A percentile compares a stretch with the other conserved stretches of the same genome.
Evolutionary conservation across 1,140 invertebrate species (phyloP).

Genomic region (Drosophila yakuba): DNA sequence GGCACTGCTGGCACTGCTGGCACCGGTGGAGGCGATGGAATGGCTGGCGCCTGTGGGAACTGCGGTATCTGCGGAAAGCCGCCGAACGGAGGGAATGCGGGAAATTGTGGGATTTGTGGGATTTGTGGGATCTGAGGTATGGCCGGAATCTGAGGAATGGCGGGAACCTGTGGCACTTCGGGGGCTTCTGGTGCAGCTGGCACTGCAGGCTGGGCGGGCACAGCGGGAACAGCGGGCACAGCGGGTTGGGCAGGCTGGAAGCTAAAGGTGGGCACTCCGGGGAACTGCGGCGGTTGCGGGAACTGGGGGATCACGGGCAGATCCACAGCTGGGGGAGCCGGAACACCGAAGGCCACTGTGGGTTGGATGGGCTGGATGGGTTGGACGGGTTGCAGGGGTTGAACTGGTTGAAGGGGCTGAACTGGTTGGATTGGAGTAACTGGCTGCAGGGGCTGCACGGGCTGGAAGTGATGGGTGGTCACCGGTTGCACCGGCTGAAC

Average conservation of each 20-base stretch:
- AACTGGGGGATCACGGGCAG: constrained; percentile 17
- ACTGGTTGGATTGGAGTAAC: constrained; percentile 32
- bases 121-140: constrained; percentile 34
- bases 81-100: constrained; percentile 42
- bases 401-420: constrained; percentile 26
- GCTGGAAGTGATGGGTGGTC: constrained; percentile 18
- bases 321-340: constrained; percentile 21
- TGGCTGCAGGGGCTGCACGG: constrained; percentile 22
- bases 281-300: constrained; percentile 40
- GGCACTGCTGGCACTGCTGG: constrained; percentile 17
- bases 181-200: constrained; percentile 44
- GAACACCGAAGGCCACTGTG: constrained; percentile 15
- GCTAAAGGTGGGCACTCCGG: constrained; percentile 41
- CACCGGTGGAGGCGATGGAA: constrained; percentile 22
- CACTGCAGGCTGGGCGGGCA: constrained; percentile 28
- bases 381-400: constrained; percentile 52
- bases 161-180: constrained; percentile 14
- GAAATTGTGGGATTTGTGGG: constrained; percentile 37
- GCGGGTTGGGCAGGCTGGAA: constrained; percentile 50
- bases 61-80: constrained; percentile 55
- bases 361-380: constrained; percentile 23
- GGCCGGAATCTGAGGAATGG: constrained; percentile 14
- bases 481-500: constrained; percentile 52
- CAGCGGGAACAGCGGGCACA: constrained; percentile 17
- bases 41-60: constrained; percentile 42